These are phyloP conservation scores for Grus americana DNA, from an alignment of 2,113 vertebrate species.

Conservation along the genomic window DNA sequence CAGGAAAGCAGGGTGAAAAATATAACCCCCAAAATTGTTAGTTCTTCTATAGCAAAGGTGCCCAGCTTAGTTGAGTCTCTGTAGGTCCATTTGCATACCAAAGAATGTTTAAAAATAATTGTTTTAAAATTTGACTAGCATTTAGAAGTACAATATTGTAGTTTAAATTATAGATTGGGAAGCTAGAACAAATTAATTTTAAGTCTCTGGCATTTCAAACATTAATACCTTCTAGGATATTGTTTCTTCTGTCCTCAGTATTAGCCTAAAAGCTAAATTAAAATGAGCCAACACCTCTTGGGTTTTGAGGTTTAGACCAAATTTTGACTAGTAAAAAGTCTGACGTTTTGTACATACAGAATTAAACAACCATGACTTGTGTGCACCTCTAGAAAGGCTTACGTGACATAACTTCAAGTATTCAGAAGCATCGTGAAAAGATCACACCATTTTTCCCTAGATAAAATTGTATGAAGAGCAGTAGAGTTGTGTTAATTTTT, in stretches of 20 bases:
- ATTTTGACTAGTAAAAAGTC: background rate
- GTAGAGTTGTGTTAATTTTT: constrained; percentile 11
- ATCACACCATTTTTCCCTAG: background rate
- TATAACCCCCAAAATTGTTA: accelerated
- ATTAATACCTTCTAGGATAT: background rate
- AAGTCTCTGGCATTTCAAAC: background rate
- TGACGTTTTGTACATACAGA: background rate
- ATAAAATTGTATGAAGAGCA: background rate
- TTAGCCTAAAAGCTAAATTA: background rate
- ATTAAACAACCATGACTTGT: background rate
- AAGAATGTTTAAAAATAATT: background rate
- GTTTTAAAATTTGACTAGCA: background rate
- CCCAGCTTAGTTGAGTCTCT: background rate
- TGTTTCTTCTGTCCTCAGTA: background rate
- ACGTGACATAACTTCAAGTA: constrained; percentile 11
- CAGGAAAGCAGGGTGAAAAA: background rate
- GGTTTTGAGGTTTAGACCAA: background rate
- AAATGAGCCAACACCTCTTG: background rate
- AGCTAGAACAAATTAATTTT: background rate
- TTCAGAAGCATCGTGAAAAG: background rate
- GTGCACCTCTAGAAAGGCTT: background rate
- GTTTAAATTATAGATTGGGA: background rate
- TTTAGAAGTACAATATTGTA: background rate
- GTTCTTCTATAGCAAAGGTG: background rate
- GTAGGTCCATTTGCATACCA: background rate